These are phyloP conservation scores for Malurus splendens DNA, from an alignment of 2,797 vertebrate species.

Conservation along the genomic window DNA sequence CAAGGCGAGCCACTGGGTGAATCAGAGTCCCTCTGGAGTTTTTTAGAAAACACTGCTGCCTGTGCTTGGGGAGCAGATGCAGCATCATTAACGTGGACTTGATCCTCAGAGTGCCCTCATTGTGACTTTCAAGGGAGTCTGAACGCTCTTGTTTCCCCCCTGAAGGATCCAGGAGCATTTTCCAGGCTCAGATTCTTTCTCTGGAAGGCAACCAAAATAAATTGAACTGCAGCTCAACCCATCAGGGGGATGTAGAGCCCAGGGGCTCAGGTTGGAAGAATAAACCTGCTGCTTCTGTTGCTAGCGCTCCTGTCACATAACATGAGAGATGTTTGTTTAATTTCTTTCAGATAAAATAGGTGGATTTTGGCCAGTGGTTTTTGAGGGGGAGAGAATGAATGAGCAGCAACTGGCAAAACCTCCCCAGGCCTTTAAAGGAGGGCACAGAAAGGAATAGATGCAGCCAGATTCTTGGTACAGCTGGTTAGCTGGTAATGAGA, in stretches of 20 bases:
- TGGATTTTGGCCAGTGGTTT: neutral
- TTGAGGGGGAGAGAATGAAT: neutral
- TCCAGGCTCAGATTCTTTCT: neutral
- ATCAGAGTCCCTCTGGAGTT: neutral
- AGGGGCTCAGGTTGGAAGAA: neutral
- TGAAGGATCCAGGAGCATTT: neutral
- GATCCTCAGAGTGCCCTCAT: neutral
- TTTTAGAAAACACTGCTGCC: neutral
- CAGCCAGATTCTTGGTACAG: neutral
- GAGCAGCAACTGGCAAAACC: neutral
- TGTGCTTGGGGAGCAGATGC: neutral
- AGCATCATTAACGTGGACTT: neutral
- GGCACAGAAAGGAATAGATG: neutral
- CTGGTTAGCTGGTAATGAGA: neutral
- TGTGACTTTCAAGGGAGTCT: neutral
- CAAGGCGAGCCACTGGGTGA: neutral
- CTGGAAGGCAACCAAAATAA: constrained; percentile 24
- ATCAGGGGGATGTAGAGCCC: neutral
- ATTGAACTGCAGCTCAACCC: neutral
- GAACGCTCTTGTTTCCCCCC: neutral
- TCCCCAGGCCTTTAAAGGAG: neutral
- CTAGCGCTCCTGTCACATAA: neutral
- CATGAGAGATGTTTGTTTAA: neutral
- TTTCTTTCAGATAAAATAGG: neutral
- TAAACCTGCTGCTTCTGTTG: neutral